Evolutionary conservation across 2,113 vertebrate species (phyloP).

Genomic region (Carlito syrichta): DNA sequence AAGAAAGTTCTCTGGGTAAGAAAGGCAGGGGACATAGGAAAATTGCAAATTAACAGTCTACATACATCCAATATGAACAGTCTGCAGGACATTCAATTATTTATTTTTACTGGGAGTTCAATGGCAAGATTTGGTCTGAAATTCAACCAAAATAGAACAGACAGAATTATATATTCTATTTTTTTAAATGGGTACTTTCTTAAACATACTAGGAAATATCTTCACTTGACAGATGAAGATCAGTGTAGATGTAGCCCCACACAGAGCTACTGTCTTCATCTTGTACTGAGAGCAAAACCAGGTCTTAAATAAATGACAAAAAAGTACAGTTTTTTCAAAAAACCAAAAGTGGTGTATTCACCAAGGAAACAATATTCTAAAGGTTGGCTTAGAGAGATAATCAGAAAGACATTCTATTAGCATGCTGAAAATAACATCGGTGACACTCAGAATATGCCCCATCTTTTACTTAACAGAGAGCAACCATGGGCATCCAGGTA

Average conservation of each 20-base stretch:
- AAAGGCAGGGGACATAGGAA: not conserved
- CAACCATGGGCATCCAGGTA: not conserved
- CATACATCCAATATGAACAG: not conserved
- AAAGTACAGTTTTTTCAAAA: not conserved
- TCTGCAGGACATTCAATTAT: not conserved
- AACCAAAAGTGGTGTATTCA: slow-evolving; percentile 10
- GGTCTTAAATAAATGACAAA: slow-evolving; percentile 17
- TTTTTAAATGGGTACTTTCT: slow-evolving; percentile 16
- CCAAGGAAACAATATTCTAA: slow-evolving; percentile 18
- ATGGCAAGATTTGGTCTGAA: slow-evolving; percentile 12
- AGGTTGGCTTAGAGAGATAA: not conserved
- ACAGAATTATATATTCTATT: not conserved
- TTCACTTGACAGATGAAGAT: slow-evolving; percentile 17
- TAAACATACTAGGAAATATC: not conserved
- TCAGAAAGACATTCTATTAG: not conserved
- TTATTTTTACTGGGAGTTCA: not conserved
- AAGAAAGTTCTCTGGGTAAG: slow-evolving; percentile 59
- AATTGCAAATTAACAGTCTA: not conserved
- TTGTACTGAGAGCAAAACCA: slow-evolving; percentile 31
- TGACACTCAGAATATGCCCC: not conserved
- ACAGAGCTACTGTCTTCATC: not conserved
- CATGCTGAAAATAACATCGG: not conserved
- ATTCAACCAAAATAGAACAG: slow-evolving; percentile 21
- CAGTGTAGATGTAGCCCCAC: not conserved
- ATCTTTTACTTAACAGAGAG: not conserved